Base-by-base conservation (phyloP, 2,113 vertebrate genomes). In the Lampris megalopsis region DNA sequence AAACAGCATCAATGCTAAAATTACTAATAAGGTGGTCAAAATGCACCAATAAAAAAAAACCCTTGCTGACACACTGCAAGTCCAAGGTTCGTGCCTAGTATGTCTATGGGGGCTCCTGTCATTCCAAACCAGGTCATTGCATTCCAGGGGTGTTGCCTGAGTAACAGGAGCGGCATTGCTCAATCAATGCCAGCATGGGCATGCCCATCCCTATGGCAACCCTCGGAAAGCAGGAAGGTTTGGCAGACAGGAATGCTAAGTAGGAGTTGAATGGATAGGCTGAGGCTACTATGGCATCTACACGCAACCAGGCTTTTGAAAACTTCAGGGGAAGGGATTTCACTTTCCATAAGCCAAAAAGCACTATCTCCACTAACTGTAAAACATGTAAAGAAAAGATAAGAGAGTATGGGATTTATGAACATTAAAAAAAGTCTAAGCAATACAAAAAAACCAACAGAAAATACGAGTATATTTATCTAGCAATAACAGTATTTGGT, bases 211-310 rank as follows among this genome's bases (percentile, higher is more conserved):
- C 83, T 60, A 78, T 50, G 52, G 78, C 38, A 85, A 87, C 73
- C 57, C 58, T 61, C 75, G 54, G 57, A 84, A 87, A 86, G 75
- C 72, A 89, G 77, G 77, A 85, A 84, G 75, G 83, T 85, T 76
- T 57, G 62, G 76, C 67, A 71, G 80, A 75, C 69, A 88, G 84
- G 90, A 90, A 91, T 87, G 84, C 73, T 77, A 67, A 83, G 60
- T 52, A 71, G 70, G 48, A 60, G 53, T 53, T 73, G 65, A 83
- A 75, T 64, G 56, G 48, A 40, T 10, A 66, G 35, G n/a, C 61
- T 36, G 24, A 13, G 45, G 63, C 69, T 81, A 81, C 79, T 72
- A 66, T 52, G 56, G 60, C 71, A 83, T 79, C 71, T 71, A 76
- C 68, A 58, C 56, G 68, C 13, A 68, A 41, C 49, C 63, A 1